Evolutionary conservation across 1,140 invertebrate genomes (phyloP).

Genomic region (Chironomus striatipennis): DNA sequence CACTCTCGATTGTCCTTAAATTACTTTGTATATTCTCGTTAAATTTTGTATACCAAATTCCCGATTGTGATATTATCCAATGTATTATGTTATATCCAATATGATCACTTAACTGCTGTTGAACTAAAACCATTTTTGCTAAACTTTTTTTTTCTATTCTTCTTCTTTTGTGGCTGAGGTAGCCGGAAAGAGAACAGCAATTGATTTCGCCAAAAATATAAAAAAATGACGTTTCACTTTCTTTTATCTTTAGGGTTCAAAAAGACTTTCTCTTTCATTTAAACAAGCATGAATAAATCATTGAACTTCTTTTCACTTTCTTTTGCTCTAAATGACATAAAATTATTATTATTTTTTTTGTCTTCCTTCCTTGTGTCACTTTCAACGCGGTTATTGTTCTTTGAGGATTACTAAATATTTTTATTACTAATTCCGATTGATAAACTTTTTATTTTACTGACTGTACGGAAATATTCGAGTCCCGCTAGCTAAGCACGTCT

Average conservation of each 20-base stretch:
- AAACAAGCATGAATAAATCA: no score
- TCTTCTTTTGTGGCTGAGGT: not conserved
- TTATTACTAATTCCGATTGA: not conserved
- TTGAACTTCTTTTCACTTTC: no score
- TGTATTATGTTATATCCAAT: conserved; percentile 24
- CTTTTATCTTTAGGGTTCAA: no score
- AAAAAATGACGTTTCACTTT: no score
- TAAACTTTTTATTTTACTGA: not conserved
- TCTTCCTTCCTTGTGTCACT: no score
- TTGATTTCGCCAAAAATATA: no score
- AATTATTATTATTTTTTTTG: no score
- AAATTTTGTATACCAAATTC: conserved; percentile 24
- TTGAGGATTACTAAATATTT: no score
- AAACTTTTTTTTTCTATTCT: not conserved
- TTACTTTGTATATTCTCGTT: conserved; percentile 22
- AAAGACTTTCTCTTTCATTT: no score
- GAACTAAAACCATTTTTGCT: not conserved
- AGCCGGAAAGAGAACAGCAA: no score
- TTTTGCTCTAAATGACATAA: no score
- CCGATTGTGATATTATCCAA: conserved; percentile 24
- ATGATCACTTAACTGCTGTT: not conserved
- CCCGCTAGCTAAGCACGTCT: not conserved
- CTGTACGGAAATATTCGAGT: not conserved
- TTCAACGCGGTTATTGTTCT: no score
- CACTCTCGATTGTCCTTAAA: conserved; percentile 23